Evolutionary conservation across 92 coral and sea anemone species (phyloP), one percentile per base, ranked within the genome.

Genomic region (Pocillopora grandis): DNA sequence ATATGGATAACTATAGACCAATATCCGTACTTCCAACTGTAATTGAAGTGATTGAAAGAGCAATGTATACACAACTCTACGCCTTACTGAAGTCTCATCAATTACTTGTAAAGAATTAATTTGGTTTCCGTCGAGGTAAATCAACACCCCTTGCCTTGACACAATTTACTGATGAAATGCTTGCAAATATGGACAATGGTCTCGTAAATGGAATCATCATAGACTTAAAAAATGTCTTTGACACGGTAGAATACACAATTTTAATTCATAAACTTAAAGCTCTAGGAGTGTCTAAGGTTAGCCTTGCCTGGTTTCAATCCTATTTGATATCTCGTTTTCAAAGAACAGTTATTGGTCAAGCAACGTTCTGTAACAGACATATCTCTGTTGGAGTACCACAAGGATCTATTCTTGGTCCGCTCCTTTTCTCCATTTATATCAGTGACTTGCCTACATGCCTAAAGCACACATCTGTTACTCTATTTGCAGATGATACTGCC

Each of bases 121-220:
- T 88, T 88, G 88, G 91, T n/a, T 88, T 88, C 78, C 71, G 88
- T 57, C 83, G 84, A 70, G 84, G 91, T 16, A 77, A 88, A 71
- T 88, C 88, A 21, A 88, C 88, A 65, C 84, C 68, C 31, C 62
- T 88, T 62, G 91, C 91, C 56, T 52, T 87, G 23, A 49, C 88
- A 10, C 88, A 83, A 62, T 83, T 88, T 83, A 83, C 88, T 76
- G 91, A 88, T 69, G 80, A 75, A 61, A 80, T 87, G 52, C 90
- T 87, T 69, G 72, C 59, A 56, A 80, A 86, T 68, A 86, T 86
- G 90, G 90, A 88, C 76, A 76, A 82, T 49, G 88, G 88, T 60
- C 78, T 83, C 21, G 55, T 88, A 57, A 88, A 49, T 61, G 84
- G 88, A 42, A 71, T 58, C 19, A 77, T 83, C 71, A 82, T 82